These are phyloP conservation scores for Allophyes oxyacanthae DNA, from an alignment of 2,888 invertebrate genomes.

Conservation along the genomic window DNA sequence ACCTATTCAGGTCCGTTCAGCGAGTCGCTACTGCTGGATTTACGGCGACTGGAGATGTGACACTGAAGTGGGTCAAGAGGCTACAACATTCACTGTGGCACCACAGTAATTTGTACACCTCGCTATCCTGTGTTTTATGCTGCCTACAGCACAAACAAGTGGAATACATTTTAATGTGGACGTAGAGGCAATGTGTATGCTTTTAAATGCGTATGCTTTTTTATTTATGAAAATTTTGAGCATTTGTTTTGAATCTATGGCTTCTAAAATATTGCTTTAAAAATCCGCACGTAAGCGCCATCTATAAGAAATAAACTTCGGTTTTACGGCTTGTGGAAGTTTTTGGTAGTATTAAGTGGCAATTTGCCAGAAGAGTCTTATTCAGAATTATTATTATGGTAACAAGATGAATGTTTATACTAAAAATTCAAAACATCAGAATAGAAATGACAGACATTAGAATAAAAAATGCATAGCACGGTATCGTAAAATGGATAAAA, in stretches of 20 bases:
- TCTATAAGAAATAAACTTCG: conserved; percentile 6
- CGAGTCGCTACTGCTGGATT: conserved; percentile 45
- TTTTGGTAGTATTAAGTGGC: conserved; percentile 25
- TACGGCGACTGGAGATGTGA: conserved; percentile 59
- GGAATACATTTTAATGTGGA: conserved; percentile 55
- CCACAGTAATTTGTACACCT: conserved; percentile 70
- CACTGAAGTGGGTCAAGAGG: conserved; percentile 78
- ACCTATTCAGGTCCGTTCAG: conserved; percentile 45
- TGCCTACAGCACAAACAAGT: conserved; percentile 33
- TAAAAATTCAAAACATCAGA: conserved; percentile 13
- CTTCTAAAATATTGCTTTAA: no score
- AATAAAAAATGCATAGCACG: conserved; percentile 42
- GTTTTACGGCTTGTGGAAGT: conserved; percentile 1
- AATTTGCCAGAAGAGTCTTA: conserved; percentile 17
- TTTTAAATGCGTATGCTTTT: conserved; percentile 7
- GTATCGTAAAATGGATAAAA: conserved; percentile 52
- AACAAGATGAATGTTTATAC: conserved; percentile 15
- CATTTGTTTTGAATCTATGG: no score
- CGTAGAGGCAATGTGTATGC: conserved; percentile 20
- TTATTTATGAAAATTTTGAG: no score
- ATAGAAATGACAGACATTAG: conserved; percentile 32
- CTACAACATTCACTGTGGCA: conserved; percentile 66
- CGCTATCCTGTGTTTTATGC: conserved; percentile 44
- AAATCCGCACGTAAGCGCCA: background rate
- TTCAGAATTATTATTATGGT: conserved; percentile 13